Conservation (phyloP, 2,888 invertebrate genomes). For the Slavum lentiscoides region DNA sequence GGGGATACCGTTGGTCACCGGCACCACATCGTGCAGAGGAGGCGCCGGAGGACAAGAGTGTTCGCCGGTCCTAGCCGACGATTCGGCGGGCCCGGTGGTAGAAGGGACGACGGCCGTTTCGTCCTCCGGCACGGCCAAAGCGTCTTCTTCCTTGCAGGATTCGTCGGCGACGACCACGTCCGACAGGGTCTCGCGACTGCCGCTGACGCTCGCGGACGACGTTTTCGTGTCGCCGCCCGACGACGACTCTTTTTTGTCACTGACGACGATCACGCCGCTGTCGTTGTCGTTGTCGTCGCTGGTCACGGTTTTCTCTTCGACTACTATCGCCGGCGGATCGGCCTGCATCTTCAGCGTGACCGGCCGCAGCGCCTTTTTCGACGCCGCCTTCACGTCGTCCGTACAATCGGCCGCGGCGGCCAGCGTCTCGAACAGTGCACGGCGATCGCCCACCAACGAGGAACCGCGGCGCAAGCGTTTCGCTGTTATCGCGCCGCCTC, state of each 20-base stretch:
- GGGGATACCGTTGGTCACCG: too few species aligned
- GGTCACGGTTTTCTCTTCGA: neutral
- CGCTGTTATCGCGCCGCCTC: slow-evolving; percentile 33
- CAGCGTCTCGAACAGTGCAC: slow-evolving; percentile 56
- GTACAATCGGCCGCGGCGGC: slow-evolving; percentile 56
- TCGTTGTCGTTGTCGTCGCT: slow-evolving; percentile 36
- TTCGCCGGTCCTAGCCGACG: too few species aligned
- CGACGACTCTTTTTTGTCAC: slow-evolving; percentile 40
- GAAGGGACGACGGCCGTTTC: neutral
- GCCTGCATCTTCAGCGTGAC: slow-evolving; percentile 28
- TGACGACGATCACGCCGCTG: slow-evolving; percentile 29
- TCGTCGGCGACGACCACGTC: slow-evolving; percentile 28
- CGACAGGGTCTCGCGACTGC: slow-evolving; percentile 38
- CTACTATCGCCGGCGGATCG: neutral
- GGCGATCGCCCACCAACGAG: slow-evolving; percentile 56
- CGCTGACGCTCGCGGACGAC: slow-evolving; percentile 31
- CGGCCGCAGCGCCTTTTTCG: slow-evolving; percentile 39
- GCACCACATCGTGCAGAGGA: neutral
- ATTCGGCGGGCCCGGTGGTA: neutral
- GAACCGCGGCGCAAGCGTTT: slow-evolving; percentile 55
- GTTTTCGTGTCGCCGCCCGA: slow-evolving; percentile 15
- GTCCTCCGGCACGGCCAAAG: neutral
- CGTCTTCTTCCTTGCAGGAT: slow-evolving; percentile 12
- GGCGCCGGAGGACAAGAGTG: neutral
- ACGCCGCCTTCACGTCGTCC: slow-evolving; percentile 55